Base-by-base conservation (phyloP, 2,113 vertebrate genomes). In the Cairina moschata region DNA sequence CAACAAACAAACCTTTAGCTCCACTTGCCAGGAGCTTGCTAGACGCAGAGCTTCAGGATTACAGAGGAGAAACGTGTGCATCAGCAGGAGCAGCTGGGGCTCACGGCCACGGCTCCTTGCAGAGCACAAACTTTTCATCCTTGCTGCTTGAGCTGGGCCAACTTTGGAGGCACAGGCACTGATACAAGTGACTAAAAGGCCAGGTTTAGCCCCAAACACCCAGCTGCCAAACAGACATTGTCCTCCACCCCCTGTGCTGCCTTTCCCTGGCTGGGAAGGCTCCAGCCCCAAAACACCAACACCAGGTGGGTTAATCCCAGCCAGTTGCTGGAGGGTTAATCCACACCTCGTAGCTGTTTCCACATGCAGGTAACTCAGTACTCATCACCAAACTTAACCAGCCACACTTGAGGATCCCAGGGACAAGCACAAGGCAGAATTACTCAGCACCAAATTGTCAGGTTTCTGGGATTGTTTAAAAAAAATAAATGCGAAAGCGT, bases 1-100 rank as follows among this genome's bases (percentile, higher is more conserved):
- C 92, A 94, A 55, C 88, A 94, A 96, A 88, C 66, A 78, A 94
- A 92, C 66, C 94, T 87, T 93, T 93, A 94, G 89, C 88, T 96
- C 58, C 36, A 16, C 86, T 92, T 93, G 93, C 93, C 90, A 91
- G 83, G 54, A 93, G 58, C 88, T 91, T 1, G 0, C 17, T 38
- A 34, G 77, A 92, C 75, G 50, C 74, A 94, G 62, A 91, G 66
- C 62, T 89, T 69, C 40, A 23, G 29, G 48, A 15, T 32, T 56
- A 16, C 3, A 38, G 74, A 66, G 29, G 38, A 68, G 66, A 88
- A 81, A 68, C 0, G 0, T 9, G 52, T 11, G 36, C 29, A 81
- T 31, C 63, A 58, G 66, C 56, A 55, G 59, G 79, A 95, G 73
- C 81, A 92, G 31, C 66, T 38, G 54, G 12, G 25, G 2, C 72